Conservation (phyloP, 2,888 invertebrate species). For the Philereme vetulata region DNA sequence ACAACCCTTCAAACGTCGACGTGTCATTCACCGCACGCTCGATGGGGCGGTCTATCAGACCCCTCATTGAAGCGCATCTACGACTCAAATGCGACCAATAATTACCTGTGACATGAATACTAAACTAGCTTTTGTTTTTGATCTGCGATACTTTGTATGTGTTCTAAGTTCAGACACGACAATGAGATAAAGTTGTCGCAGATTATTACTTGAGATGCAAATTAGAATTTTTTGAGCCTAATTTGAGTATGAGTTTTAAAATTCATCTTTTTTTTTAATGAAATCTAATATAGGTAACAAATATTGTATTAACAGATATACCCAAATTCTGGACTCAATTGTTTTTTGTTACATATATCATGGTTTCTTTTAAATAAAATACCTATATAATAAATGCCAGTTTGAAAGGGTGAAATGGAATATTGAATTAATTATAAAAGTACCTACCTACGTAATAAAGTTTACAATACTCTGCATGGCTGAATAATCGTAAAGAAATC, state of each 20-base stretch:
- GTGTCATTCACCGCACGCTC: constrained; percentile 58
- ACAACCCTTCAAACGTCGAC: constrained; percentile 42
- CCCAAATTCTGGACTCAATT: no score
- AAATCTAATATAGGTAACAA: no score
- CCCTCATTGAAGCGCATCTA: constrained; percentile 56
- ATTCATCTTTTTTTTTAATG: no score
- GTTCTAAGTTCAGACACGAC: constrained; percentile 14
- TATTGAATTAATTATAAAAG: no score
- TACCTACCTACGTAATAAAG: no score
- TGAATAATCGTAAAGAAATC: constrained; percentile 7
- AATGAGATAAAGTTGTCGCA: constrained; percentile 8
- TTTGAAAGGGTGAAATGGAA: no score
- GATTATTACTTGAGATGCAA: neutral
- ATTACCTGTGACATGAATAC: constrained; percentile 71
- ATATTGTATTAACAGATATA: no score
- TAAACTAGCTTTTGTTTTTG: constrained; percentile 44
- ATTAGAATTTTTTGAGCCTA: no score
- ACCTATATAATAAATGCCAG: no score
- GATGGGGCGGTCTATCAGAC: constrained; percentile 59
- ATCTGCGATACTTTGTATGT: constrained; percentile 23
- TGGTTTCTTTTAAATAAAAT: no score
- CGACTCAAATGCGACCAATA: constrained; percentile 53
- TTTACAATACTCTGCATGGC: neutral
- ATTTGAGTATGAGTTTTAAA: no score
- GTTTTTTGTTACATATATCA: no score